These are phyloP conservation scores for Gavialis gangeticus DNA, from an alignment of 2,113 vertebrate genomes.

Conservation along the genomic window DNA sequence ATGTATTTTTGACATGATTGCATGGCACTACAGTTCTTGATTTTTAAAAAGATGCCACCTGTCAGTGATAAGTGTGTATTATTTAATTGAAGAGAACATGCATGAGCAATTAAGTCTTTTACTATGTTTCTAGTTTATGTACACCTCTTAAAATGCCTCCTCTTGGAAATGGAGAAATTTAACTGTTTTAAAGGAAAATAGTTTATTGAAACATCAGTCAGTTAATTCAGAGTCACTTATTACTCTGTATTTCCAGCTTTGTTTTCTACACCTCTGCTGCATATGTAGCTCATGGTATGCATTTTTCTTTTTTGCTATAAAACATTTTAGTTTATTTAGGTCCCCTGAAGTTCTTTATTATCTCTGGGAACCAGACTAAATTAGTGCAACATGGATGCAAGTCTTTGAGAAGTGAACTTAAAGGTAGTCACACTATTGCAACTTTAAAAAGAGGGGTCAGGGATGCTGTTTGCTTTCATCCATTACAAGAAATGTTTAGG, in stretches of 20 bases:
- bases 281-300: accelerated
- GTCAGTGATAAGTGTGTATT: background rate
- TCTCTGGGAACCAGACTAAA: background rate
- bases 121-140: background rate
- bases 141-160: background rate
- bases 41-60: background rate
- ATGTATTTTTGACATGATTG: background rate
- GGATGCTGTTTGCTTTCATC: background rate
- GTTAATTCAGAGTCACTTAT: background rate
- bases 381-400: accelerated
- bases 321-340: constrained; percentile 10
- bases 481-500: accelerated
- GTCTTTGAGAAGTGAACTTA: accelerated
- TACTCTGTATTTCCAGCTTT: background rate
- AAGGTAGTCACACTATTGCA: accelerated
- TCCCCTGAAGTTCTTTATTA: constrained; percentile 19
- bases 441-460: background rate
- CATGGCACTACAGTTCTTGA: background rate
- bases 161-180: background rate
- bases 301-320: background rate
- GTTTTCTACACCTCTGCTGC: background rate
- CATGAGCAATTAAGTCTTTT: constrained; percentile 9
- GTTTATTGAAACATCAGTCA: background rate
- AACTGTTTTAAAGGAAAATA: background rate
- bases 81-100: background rate